A percentile compares a stretch with the other conserved stretches of the same genome.
These are phyloP conservation scores for Pseudomyrmex concolor DNA, from an alignment of 1,140 invertebrate species.

Conservation along the genomic window DNA sequence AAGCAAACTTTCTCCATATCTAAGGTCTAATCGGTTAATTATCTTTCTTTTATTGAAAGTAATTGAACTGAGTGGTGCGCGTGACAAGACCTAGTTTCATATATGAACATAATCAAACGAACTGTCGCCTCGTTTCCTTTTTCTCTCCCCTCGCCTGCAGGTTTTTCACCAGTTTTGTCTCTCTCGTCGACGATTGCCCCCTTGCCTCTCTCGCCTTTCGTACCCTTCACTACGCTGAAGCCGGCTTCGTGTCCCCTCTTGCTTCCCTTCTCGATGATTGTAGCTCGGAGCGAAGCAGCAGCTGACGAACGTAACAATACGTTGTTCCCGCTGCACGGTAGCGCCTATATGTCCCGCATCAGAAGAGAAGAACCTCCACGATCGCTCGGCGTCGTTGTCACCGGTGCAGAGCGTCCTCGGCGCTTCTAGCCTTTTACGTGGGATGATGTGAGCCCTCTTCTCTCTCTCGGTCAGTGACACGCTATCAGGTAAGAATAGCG, in stretches of 20 bases:
- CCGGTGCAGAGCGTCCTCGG: slow-evolving; percentile 23
- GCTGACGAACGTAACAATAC: slow-evolving; percentile 76
- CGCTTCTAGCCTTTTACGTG: slow-evolving; percentile 6
- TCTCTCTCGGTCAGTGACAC: neutral
- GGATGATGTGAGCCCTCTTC: slow-evolving; percentile 23
- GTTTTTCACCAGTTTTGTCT: slow-evolving; percentile 22
- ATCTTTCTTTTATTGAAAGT: slow-evolving; percentile 5
- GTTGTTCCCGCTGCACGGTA: slow-evolving; percentile 57
- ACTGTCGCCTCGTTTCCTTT: slow-evolving; percentile 32
- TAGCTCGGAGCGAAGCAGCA: slow-evolving; percentile 68
- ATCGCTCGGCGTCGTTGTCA: slow-evolving; percentile 35
- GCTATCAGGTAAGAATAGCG: slow-evolving; percentile 26
- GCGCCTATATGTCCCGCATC: slow-evolving; percentile 47
- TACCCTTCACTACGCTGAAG: slow-evolving; percentile 37
- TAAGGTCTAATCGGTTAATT: neutral
- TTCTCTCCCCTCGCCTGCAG: neutral
- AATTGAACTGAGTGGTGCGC: neutral
- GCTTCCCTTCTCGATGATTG: slow-evolving; percentile 8
- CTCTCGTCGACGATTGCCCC: slow-evolving; percentile 14
- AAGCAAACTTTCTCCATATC: neutral
- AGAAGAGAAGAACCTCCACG: slow-evolving; percentile 29
- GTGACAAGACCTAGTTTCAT: slow-evolving; percentile 5
- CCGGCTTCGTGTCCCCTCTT: slow-evolving; percentile 29
- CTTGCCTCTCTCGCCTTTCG: slow-evolving; percentile 1
- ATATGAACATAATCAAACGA: slow-evolving; percentile 13